These are phyloP conservation scores for Coluber constrictor DNA, from an alignment of 2,797 vertebrate species.

Conservation along the genomic window DNA sequence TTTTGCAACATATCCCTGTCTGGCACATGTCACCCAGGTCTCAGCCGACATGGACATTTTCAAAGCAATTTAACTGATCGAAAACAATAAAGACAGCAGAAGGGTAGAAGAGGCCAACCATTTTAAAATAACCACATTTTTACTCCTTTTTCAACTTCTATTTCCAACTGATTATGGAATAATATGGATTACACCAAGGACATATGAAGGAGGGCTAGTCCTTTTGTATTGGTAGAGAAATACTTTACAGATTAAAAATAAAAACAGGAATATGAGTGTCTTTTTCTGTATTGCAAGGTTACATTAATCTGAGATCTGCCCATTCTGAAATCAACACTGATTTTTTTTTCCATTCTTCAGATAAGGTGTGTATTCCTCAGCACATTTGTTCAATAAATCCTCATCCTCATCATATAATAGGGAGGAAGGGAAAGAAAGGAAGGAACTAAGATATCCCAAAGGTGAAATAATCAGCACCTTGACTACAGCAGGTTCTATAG, in stretches of 20 bases:
- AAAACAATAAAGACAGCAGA: not conserved
- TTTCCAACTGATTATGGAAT: not conserved
- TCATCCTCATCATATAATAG: not conserved
- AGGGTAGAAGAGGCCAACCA: rapidly evolving
- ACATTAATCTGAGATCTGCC: not conserved
- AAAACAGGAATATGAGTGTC: not conserved
- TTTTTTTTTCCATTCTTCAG: not conserved
- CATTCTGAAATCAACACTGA: not conserved
- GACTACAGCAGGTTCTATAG: not conserved
- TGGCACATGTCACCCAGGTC: not conserved
- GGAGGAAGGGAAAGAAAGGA: not conserved
- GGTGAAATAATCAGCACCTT: not conserved
- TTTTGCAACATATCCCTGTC: rapidly evolving
- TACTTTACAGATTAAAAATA: not conserved
- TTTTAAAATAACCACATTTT: slow-evolving; percentile 13
- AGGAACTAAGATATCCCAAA: not conserved
- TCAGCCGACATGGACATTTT: rapidly evolving
- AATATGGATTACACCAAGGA: slow-evolving; percentile 15
- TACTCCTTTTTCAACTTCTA: not conserved
- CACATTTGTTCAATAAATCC: not conserved
- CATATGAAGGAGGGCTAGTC: slow-evolving; percentile 1
- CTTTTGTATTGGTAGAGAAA: not conserved
- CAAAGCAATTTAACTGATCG: rapidly evolving
- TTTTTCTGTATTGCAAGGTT: not conserved
- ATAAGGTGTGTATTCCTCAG: not conserved